These are phyloP conservation scores for Brachirus orientalis DNA, from an alignment of 2,113 vertebrate genomes.

Conservation along the genomic window DNA sequence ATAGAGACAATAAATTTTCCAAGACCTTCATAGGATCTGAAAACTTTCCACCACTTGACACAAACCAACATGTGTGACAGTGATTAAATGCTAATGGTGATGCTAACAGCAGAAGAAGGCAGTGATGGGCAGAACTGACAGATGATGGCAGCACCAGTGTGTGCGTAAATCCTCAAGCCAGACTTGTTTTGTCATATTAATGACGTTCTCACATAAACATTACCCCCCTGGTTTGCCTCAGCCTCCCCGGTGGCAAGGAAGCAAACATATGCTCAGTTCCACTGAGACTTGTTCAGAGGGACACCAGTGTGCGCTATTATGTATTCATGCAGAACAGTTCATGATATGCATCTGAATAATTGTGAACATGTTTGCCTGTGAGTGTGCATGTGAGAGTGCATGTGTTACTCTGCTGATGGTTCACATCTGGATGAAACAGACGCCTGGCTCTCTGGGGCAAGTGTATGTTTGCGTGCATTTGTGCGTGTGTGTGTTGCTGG, in stretches of 20 bases:
- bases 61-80: slow-evolving; percentile 1
- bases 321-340: slow-evolving; percentile 18
- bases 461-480: slow-evolving; percentile 9
- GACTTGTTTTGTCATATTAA: slow-evolving; percentile 76
- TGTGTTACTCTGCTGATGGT: slow-evolving; percentile 40
- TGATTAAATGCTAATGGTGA: slow-evolving; percentile 39
- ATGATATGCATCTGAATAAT: slow-evolving; percentile 37
- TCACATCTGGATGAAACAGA: slow-evolving; percentile 69
- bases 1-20: neutral
- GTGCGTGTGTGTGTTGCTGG: slow-evolving; percentile 31
- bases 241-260: slow-evolving; percentile 35
- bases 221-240: slow-evolving; percentile 29
- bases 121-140: slow-evolving; percentile 49
- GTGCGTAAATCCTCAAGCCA: slow-evolving; percentile 62
- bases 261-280: slow-evolving; percentile 63
- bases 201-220: slow-evolving; percentile 60
- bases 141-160: slow-evolving; percentile 34
- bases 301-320: slow-evolving; percentile 8
- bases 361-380: slow-evolving; percentile 43
- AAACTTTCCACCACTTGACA: neutral
- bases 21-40: neutral
- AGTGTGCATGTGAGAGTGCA: slow-evolving; percentile 8
- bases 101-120: slow-evolving; percentile 46
- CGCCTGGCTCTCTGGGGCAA: slow-evolving; percentile 27
- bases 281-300: slow-evolving; percentile 39